Conservation (phyloP, 2,113 vertebrate genomes). For the Phalacrocorax pelagicus region DNA sequence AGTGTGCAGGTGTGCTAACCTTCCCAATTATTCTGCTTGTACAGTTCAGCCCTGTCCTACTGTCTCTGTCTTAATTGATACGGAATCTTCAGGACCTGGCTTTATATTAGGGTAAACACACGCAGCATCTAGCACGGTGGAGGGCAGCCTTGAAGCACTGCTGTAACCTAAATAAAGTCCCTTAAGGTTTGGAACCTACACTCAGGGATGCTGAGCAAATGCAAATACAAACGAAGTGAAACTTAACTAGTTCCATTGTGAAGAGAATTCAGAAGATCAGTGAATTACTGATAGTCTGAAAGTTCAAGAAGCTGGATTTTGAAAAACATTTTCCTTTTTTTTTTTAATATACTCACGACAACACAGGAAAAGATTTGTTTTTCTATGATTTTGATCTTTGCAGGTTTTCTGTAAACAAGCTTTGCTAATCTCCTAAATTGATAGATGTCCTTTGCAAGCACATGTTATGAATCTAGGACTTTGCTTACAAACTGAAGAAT, state of each 20-base stretch:
- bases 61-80: background rate
- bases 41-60: background rate
- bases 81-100: background rate
- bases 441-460: constrained; percentile 24
- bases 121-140: background rate
- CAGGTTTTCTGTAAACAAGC: constrained; percentile 32
- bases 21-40: background rate
- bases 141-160: background rate
- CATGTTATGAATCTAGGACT: background rate
- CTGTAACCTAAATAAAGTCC: background rate
- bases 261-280: background rate
- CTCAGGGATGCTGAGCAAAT: background rate
- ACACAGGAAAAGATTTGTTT: background rate
- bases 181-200: background rate
- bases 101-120: background rate
- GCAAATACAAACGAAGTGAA: background rate
- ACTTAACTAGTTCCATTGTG: background rate
- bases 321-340: background rate
- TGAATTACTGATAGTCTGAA: background rate
- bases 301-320: background rate
- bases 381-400: constrained; percentile 21
- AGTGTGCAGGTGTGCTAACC: background rate
- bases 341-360: background rate
- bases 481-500: constrained; percentile 40
- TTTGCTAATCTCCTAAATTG: constrained; percentile 45